Conservation (phyloP, 2,113 vertebrate genomes). For the Tapirus terrestris region DNA sequence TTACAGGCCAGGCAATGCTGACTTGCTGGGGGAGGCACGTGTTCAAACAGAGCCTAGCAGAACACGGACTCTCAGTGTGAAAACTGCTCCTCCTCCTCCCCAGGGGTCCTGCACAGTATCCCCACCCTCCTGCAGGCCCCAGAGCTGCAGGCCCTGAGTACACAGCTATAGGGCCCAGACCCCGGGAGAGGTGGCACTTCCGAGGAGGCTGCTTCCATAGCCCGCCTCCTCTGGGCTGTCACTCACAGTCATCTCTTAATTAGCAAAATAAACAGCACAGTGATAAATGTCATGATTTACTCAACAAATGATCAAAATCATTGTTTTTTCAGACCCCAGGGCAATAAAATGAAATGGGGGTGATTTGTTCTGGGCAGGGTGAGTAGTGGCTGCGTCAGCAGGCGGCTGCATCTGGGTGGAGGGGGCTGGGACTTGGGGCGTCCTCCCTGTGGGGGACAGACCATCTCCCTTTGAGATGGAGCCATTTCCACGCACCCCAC, state of each 20-base stretch:
- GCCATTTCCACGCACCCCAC: rapidly evolving
- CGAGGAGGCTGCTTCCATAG: rapidly evolving
- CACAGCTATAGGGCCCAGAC: not conserved
- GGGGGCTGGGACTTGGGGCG: rapidly evolving
- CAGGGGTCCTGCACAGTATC: rapidly evolving
- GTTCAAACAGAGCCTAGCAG: not conserved
- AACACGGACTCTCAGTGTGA: rapidly evolving
- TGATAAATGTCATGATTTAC: conserved; percentile 88
- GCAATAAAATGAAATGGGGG: conserved; percentile 72
- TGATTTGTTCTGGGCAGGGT: conserved; percentile 87
- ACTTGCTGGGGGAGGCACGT: not conserved
- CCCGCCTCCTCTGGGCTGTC: conserved; percentile 62
- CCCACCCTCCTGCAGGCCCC: not conserved
- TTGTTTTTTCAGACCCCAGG: conserved; percentile 83
- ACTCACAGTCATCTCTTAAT: conserved; percentile 81
- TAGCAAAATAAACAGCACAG: conserved; percentile 85
- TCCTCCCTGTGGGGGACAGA: no score
- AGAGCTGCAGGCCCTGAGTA: not conserved
- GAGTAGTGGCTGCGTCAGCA: not conserved
- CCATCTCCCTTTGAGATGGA: not conserved
- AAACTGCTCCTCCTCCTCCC: not conserved
- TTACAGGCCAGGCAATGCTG: not conserved
- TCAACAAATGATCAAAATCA: conserved; percentile 85
- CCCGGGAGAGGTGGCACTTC: not conserved
- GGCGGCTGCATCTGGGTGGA: not conserved